These are phyloP conservation scores for Conomelus anceps DNA, from an alignment of 2,888 invertebrate species.

Conservation along the genomic window DNA sequence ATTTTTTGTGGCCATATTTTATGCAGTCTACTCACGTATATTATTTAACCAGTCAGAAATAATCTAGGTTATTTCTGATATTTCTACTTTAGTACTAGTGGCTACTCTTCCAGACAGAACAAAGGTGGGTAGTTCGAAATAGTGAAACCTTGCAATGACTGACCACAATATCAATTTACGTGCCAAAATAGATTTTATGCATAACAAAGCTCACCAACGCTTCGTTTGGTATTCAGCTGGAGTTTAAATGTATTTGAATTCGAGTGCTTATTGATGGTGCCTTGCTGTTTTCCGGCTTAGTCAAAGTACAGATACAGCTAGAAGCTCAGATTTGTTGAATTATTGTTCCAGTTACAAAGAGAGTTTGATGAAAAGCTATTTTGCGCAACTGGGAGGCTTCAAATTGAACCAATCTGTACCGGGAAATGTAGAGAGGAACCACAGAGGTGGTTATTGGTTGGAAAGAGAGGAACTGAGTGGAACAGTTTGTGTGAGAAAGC, in stretches of 20 bases:
- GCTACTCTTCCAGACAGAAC: too few relatives aligned
- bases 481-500: not conserved
- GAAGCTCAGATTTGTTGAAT: not conserved
- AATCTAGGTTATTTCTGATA: too few relatives aligned
- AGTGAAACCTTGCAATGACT: not conserved
- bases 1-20: too few relatives aligned
- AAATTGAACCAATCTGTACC: not conserved
- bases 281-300: not conserved
- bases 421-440: not conserved
- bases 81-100: too few relatives aligned
- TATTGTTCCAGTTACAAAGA: not conserved
- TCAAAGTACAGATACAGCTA: not conserved
- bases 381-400: not conserved
- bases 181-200: not conserved
- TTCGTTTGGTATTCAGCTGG: not conserved
- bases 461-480: not conserved
- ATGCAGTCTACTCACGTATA: too few relatives aligned
- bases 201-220: not conserved
- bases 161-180: not conserved
- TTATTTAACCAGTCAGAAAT: too few relatives aligned
- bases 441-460: not conserved
- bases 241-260: not conserved
- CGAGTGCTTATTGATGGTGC: not conserved
- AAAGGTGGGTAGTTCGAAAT: too few relatives aligned
- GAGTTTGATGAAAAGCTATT: not conserved